A percentile compares a stretch with the other conserved stretches of the same genome.
These are phyloP conservation scores for Tautogolabrus adspersus DNA, from an alignment of 2,113 vertebrate species.

Conservation along the genomic window DNA sequence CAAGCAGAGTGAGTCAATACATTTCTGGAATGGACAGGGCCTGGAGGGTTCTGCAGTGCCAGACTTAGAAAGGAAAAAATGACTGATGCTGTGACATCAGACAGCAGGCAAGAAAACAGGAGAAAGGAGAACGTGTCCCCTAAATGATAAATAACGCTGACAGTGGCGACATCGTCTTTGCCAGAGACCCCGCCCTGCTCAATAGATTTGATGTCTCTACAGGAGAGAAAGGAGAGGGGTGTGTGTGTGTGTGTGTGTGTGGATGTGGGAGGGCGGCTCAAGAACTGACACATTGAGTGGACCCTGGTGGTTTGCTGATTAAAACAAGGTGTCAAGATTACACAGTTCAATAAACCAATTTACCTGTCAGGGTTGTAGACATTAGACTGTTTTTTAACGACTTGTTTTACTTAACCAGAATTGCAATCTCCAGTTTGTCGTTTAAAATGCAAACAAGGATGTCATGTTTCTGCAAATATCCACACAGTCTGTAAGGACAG, in stretches of 20 bases:
- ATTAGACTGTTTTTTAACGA: background rate
- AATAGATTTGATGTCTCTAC: slow-evolving; percentile 25
- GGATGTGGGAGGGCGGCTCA: background rate
- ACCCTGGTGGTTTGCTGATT: slow-evolving; percentile 56
- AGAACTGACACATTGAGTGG: slow-evolving; percentile 38
- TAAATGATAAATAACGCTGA: slow-evolving; percentile 52
- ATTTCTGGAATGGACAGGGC: slow-evolving; percentile 15
- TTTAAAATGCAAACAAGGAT: background rate
- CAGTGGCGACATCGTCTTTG: slow-evolving; percentile 13
- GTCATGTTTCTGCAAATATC: background rate
- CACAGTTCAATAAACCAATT: slow-evolving; percentile 75
- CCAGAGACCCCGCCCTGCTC: slow-evolving; percentile 18
- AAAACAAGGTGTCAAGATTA: slow-evolving; percentile 74
- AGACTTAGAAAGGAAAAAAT: slow-evolving; percentile 4
- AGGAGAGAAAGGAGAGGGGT: background rate
- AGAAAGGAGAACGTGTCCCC: slow-evolving; percentile 11
- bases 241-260: background rate
- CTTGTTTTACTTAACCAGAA: background rate
- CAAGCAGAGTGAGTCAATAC: slow-evolving; percentile 32
- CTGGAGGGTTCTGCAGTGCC: slow-evolving; percentile 23
- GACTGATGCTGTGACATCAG: slow-evolving; percentile 6
- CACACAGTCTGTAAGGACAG: background rate
- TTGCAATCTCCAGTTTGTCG: background rate
- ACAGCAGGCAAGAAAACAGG: slow-evolving; percentile 26
- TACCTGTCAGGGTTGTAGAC: slow-evolving; percentile 26